Conservation (phyloP, 2,113 vertebrate genomes). For the Psittacara wagleri region DNA sequence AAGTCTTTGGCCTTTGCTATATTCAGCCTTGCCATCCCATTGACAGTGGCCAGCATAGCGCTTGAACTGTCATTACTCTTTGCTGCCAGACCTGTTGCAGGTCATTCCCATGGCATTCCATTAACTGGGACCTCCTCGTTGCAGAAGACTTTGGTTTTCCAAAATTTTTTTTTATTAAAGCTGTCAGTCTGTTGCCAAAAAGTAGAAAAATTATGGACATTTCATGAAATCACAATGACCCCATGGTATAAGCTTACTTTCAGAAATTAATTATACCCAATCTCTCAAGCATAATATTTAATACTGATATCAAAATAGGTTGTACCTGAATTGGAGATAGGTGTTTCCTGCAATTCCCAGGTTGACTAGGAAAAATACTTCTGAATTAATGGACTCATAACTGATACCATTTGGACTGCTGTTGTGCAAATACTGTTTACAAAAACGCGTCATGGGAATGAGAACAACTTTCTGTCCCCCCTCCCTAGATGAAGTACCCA, state of each 20-base stretch:
- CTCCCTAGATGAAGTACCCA: background rate
- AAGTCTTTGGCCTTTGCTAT: background rate
- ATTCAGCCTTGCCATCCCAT: background rate
- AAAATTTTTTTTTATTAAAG: background rate
- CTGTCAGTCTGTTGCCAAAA: background rate
- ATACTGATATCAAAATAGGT: background rate
- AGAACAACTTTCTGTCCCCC: background rate
- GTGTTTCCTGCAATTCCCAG: background rate
- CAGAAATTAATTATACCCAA: background rate
- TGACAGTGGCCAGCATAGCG: background rate
- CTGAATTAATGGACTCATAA: background rate
- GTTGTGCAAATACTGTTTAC: background rate
- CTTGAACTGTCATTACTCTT: background rate
- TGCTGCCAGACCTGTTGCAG: background rate
- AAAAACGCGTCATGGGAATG: background rate
- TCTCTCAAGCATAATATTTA: background rate
- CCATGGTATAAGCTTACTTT: background rate
- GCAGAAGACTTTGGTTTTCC: background rate
- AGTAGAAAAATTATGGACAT: background rate
- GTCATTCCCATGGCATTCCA: background rate
- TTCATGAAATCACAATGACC: background rate
- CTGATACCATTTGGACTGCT: background rate
- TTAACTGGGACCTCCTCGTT: background rate
- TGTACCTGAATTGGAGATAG: background rate
- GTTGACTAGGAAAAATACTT: background rate